Conservation (phyloP, 2,888 invertebrate species). For the Heliconius ethilla region DNA sequence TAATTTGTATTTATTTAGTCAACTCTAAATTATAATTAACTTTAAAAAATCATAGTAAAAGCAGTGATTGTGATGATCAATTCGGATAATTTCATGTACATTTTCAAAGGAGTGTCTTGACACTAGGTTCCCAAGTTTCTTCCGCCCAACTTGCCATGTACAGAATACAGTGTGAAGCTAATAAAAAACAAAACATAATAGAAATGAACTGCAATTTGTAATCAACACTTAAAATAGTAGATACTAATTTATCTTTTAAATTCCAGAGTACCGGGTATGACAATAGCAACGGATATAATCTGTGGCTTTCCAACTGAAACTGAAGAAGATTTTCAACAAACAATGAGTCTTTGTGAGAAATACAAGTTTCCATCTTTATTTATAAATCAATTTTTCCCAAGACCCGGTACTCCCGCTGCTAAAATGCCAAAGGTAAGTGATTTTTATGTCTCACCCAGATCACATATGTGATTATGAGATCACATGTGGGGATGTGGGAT, state of each 20-base stretch:
- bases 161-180: too few relatives aligned
- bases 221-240: too few relatives aligned
- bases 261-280: conserved; percentile 91
- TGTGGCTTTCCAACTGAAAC: conserved; percentile 99
- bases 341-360: conserved; percentile 89
- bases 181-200: too few relatives aligned
- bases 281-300: conserved; percentile 98
- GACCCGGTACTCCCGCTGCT: conserved; percentile 98
- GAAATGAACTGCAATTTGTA: too few relatives aligned
- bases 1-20: too few relatives aligned
- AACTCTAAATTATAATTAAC: too few relatives aligned
- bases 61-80: too few relatives aligned
- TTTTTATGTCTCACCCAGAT: conserved; percentile 22
- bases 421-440: conserved; percentile 85
- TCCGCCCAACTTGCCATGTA: too few relatives aligned
- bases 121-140: too few relatives aligned
- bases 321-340: conserved; percentile 92
- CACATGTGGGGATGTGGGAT: neutral
- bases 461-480: neutral
- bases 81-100: too few relatives aligned
- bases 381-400: conserved; percentile 98
- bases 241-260: neutral
- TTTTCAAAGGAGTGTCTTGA: too few relatives aligned
- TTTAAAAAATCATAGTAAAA: too few relatives aligned
- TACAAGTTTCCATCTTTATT: conserved; percentile 96